Conservation (phyloP, 2,113 vertebrate genomes). For the Antigone vipio region DNA sequence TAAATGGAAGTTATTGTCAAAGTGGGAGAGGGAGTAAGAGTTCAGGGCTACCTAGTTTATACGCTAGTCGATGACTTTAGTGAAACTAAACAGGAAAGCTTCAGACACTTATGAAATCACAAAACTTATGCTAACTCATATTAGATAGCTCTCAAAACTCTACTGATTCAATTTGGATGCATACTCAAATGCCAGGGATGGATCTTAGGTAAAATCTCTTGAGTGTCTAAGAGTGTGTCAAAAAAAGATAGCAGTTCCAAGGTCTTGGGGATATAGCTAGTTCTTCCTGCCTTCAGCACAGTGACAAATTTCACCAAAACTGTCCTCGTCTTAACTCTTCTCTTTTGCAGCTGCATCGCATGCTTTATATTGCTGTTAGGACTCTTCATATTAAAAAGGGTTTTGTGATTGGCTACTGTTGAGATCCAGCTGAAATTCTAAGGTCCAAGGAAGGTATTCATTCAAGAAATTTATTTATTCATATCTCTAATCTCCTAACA, state of each 20-base stretch:
- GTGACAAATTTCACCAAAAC: not conserved
- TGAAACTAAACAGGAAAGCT: not conserved
- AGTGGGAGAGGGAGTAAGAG: not conserved
- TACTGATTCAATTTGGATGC: not conserved
- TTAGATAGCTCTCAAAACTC: not conserved
- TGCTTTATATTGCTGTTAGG: not conserved
- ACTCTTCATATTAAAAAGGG: not conserved
- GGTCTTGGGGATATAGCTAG: not conserved
- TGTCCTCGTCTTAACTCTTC: not conserved
- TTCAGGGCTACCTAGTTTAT: not conserved
- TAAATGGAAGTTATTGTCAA: conserved; percentile 37
- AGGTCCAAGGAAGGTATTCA: not conserved
- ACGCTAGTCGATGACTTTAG: not conserved
- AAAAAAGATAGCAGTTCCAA: not conserved
- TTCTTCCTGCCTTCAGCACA: not conserved
- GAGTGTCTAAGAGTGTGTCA: not conserved
- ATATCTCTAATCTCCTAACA: not conserved
- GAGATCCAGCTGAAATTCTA: not conserved
- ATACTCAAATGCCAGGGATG: not conserved
- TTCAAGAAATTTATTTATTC: not conserved
- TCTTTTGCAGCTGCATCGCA: not conserved
- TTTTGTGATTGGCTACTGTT: not conserved
- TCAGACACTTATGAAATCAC: not conserved
- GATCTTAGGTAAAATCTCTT: not conserved
- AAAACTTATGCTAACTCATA: not conserved